Base-by-base conservation (phyloP, 2,888 invertebrate genomes). In the Heterodera filipjevi region DNA sequence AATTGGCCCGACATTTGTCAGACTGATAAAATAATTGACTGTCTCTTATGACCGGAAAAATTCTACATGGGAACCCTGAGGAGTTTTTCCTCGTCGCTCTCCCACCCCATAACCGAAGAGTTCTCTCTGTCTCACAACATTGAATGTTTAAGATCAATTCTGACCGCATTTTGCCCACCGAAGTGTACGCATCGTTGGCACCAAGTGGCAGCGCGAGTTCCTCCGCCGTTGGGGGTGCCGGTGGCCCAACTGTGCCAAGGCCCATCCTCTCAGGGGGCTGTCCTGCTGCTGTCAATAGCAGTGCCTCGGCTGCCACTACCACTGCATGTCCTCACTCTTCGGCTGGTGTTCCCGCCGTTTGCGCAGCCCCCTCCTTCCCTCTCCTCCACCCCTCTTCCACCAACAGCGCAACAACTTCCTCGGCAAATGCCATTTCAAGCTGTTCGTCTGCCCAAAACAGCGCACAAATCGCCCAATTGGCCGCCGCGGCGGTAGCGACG, bases 71-170 rank as follows among this genome's bases (percentile, higher is more conserved):
- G n/a, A n/a, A n/a, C n/a, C n/a, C n/a, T n/a, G n/a, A n/a, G n/a
- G n/a, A n/a, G n/a, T n/a, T n/a, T n/a, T n/a, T n/a, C n/a, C n/a
- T n/a, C n/a, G n/a, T n/a, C n/a, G n/a, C n/a, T n/a, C n/a, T n/a
- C n/a, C n/a, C n/a, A n/a, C n/a, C n/a, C n/a, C n/a, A n/a, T n/a
- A n/a, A n/a, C n/a, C n/a, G n/a, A n/a, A n/a, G n/a, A n/a, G n/a
- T n/a, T n/a, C n/a, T n/a, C n/a, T n/a, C n/a, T n/a, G n/a, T n/a
- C n/a, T n/a, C n/a, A n/a, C n/a, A n/a, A n/a, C n/a, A n/a, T n/a
- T n/a, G n/a, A n/a, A n/a, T n/a, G n/a, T 27, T 27, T 19, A 10
- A 79, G 72, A 79, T 79, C 72, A 68, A 68, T 78, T 78, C 77
- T 16, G 77, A 79, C 27, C 49, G 70, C 30, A 66, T 79, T 35